phyloP scores from a whole-genome alignment of 1,140 invertebrate species.

The Hylyphantes graminicola region DNA sequence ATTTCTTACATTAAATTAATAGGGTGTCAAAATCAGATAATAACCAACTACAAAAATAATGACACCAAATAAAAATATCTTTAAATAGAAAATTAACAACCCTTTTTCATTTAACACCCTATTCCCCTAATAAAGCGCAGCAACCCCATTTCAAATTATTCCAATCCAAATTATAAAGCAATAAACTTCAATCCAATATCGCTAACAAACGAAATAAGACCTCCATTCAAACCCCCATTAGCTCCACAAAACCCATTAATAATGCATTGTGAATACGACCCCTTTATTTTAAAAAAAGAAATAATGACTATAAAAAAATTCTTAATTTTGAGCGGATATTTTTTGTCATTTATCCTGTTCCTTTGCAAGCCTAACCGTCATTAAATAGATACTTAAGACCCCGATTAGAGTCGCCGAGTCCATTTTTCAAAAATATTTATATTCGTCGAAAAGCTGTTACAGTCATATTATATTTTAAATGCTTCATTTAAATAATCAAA shows the following conservation, averaged over 20 bases:
- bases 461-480: slow-evolving; percentile 57
- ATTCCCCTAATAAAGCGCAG: too few species aligned
- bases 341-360: slow-evolving; percentile 51
- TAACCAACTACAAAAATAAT: too few species aligned
- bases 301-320: slow-evolving; percentile 27
- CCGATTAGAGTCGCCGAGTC: slow-evolving; percentile 46
- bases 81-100: too few species aligned
- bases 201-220: slow-evolving; percentile 15
- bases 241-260: not conserved
- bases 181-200: not conserved
- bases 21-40: too few species aligned
- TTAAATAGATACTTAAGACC: slow-evolving; percentile 58
- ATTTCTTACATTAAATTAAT: too few species aligned
- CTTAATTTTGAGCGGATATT: slow-evolving; percentile 50
- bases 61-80: too few species aligned
- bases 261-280: slow-evolving; percentile 52
- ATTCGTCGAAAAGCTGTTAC: slow-evolving; percentile 51
- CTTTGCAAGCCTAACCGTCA: slow-evolving; percentile 48
- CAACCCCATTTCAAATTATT: not conserved
- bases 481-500: slow-evolving; percentile 60
- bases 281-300: slow-evolving; percentile 18
- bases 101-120: too few species aligned
- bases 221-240: not conserved
- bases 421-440: slow-evolving; percentile 60
- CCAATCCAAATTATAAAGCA: not conserved